These are phyloP conservation scores for Eupsilia transversa DNA, from an alignment of 2,888 invertebrate genomes.

Conservation along the genomic window DNA sequence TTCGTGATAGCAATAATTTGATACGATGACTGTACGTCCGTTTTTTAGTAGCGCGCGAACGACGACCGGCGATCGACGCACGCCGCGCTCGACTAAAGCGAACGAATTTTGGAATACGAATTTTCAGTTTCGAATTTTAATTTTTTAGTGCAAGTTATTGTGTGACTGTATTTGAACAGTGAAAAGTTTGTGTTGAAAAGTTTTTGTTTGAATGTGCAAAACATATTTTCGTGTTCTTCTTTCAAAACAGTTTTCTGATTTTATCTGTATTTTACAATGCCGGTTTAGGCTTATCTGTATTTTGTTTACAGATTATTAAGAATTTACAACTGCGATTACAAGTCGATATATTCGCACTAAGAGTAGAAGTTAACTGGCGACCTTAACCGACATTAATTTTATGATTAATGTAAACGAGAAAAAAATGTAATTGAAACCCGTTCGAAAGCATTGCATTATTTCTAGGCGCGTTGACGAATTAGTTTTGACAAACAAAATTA, in stretches of 20 bases:
- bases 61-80: constrained; percentile 82
- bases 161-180: constrained; percentile 73
- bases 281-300: constrained; percentile 68
- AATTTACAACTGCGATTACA: constrained; percentile 37
- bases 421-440: constrained; percentile 43
- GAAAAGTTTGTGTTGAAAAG: constrained; percentile 68
- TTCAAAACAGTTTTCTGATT: constrained; percentile 35
- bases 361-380: constrained; percentile 39
- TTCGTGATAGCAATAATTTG: constrained; percentile 75
- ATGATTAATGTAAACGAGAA: constrained; percentile 51
- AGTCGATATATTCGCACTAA: constrained; percentile 30
- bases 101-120: constrained; percentile 77
- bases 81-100: constrained; percentile 74
- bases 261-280: constrained; percentile 61
- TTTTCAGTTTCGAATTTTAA: constrained; percentile 71
- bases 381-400: constrained; percentile 72
- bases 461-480: constrained; percentile 22
- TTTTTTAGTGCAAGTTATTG: constrained; percentile 63
- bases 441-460: constrained; percentile 41
- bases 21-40: constrained; percentile 77
- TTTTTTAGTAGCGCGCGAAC: constrained; percentile 85
- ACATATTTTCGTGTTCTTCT: constrained; percentile 26
- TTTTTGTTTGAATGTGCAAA: constrained; percentile 26
- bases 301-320: constrained; percentile 61
- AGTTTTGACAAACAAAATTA: constrained; percentile 15